Evolutionary conservation across 2,888 invertebrate species (phyloP).

Genomic region (Anagyrus pseudococci): DNA sequence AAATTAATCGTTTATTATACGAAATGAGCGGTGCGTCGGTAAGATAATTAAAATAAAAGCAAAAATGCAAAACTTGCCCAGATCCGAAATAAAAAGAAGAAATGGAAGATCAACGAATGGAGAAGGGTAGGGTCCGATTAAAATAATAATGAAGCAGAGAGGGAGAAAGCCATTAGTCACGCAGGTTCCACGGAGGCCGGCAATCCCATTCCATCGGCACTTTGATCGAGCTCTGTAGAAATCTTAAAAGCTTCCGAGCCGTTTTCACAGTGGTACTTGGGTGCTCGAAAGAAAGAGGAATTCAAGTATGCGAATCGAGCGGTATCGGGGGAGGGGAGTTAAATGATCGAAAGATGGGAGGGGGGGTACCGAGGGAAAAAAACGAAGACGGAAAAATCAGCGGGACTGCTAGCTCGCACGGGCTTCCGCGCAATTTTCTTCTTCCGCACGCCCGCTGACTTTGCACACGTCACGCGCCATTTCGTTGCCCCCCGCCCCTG

Average conservation of each 20-base stretch:
- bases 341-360: background rate
- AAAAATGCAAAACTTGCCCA: too few species aligned
- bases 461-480: background rate
- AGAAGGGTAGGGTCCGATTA: background rate
- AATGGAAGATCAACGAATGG: too few species aligned
- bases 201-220: background rate
- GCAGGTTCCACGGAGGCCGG: background rate
- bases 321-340: background rate
- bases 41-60: too few species aligned
- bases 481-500: background rate
- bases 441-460: background rate
- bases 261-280: background rate
- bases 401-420: background rate
- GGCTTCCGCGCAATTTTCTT: too few species aligned
- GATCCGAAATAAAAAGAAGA: background rate
- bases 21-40: too few species aligned
- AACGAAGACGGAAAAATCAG: background rate
- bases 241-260: background rate
- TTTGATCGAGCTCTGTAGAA: background rate
- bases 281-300: background rate
- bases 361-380: background rate
- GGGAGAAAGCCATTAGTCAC: background rate
- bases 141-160: background rate
- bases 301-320: background rate
- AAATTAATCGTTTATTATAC: too few species aligned